These are phyloP conservation scores for Mobula birostris DNA, from an alignment of 2,113 vertebrate species.

Conservation along the genomic window DNA sequence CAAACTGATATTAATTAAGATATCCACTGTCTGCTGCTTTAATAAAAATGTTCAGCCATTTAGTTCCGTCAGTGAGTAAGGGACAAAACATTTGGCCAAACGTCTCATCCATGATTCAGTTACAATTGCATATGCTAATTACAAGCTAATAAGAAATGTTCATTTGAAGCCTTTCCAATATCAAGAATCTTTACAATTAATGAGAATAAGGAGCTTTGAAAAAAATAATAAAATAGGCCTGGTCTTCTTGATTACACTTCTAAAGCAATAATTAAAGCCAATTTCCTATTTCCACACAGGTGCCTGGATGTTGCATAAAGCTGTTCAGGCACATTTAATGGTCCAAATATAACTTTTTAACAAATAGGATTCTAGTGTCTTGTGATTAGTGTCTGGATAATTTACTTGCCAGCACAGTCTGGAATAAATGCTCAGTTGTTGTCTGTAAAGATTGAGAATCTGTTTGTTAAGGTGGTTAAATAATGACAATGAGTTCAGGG, in stretches of 20 bases:
- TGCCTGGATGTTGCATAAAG: neutral
- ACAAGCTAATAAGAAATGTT: neutral
- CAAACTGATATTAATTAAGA: neutral
- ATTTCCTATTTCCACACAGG: neutral
- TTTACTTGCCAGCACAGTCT: no score
- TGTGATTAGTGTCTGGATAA: no score
- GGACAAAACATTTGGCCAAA: neutral
- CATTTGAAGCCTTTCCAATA: neutral
- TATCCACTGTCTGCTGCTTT: neutral
- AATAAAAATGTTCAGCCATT: neutral
- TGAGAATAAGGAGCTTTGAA: neutral
- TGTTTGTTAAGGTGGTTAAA: neutral
- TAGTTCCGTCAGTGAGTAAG: neutral
- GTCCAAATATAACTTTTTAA: neutral
- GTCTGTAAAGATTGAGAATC: no score
- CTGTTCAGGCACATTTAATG: neutral
- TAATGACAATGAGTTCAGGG: neutral
- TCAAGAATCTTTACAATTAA: conserved; percentile 1
- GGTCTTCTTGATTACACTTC: neutral
- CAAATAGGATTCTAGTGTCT: neutral
- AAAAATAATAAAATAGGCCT: no score
- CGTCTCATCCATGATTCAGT: neutral
- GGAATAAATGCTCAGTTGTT: no score
- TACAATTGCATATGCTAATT: neutral
- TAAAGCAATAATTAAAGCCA: neutral